Percentiles rank a stretch among this genome's conserved stretches.
Evolutionary conservation across 53 echinoderm and acorn worm genomes (phyloP).

Genomic region (Apostichopus leukothele): DNA sequence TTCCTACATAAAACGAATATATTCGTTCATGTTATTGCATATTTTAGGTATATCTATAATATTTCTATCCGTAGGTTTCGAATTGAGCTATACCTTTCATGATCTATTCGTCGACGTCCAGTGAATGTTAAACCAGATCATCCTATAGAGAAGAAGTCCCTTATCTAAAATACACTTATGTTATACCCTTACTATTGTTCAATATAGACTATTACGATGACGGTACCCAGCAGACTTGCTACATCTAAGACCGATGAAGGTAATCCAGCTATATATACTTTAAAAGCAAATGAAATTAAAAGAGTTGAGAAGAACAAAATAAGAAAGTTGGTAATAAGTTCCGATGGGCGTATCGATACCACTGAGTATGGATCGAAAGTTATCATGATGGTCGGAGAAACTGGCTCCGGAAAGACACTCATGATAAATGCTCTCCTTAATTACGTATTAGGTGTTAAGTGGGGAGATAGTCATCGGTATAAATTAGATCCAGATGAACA

Average conservation of each 20-base stretch:
- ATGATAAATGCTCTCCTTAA: slow-evolving; percentile 63
- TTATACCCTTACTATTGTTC: too few species aligned
- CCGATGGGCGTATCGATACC: background rate
- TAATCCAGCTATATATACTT: background rate
- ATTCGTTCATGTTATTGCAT: too few species aligned
- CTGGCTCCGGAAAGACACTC: slow-evolving; percentile 63
- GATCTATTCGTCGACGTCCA: too few species aligned
- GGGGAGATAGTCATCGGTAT: slow-evolving; percentile 56
- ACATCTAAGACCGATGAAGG: background rate
- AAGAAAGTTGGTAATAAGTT: background rate
- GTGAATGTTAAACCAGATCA: too few species aligned
- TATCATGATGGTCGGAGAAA: slow-evolving; percentile 62
- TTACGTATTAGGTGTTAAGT: slow-evolving; percentile 53
- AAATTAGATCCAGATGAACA: slow-evolving; percentile 32
- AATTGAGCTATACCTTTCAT: too few species aligned
- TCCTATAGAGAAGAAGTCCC: too few species aligned
- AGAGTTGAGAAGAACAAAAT: background rate
- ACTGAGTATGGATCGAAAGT: slow-evolving; percentile 5
- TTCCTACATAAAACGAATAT: too few species aligned
- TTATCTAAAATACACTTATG: too few species aligned
- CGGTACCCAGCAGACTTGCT: background rate
- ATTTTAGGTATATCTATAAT: too few species aligned
- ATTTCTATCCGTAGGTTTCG: too few species aligned
- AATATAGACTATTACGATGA: background rate
- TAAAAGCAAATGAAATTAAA: background rate